A percentile compares a stretch with the other conserved stretches of the same genome.
Conservation (phyloP, 2,888 invertebrate genomes). For the Eupithecia subumbrata region DNA sequence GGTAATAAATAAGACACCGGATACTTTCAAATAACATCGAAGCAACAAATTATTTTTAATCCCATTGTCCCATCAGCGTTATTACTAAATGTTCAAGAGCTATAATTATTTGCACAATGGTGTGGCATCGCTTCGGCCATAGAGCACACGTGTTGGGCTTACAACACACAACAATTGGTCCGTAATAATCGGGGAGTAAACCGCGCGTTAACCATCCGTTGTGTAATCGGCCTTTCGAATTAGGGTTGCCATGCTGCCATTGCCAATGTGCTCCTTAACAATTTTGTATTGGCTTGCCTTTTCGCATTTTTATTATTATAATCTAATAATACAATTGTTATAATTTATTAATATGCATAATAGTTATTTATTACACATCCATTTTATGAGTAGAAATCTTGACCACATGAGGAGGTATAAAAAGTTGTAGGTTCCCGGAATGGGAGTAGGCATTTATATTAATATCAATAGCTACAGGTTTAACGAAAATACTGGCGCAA, state of each 20-base stretch:
- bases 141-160: conserved; percentile 60
- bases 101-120: conserved; percentile 32
- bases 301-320: neutral
- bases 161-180: conserved; percentile 71
- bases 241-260: conserved; percentile 35
- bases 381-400: neutral
- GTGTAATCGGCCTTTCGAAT: conserved; percentile 49
- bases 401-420: neutral
- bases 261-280: neutral
- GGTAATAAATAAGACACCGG: neutral
- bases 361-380: neutral
- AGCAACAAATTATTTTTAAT: neutral
- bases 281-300: neutral
- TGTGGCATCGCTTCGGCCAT: conserved; percentile 31
- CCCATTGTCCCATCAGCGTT: conserved; percentile 15
- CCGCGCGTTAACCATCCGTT: conserved; percentile 53
- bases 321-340: neutral
- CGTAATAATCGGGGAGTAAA: conserved; percentile 71
- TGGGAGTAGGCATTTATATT: neutral
- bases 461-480: neutral
- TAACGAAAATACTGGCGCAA: neutral
- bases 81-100: conserved; percentile 16
- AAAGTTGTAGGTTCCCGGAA: neutral
- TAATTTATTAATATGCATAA: too few species aligned
- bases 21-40: neutral